A percentile compares a stretch with the other conserved stretches of the same genome.
Conservation (phyloP, 1,140 invertebrate species). For the Drosophila malerkotliana region DNA sequence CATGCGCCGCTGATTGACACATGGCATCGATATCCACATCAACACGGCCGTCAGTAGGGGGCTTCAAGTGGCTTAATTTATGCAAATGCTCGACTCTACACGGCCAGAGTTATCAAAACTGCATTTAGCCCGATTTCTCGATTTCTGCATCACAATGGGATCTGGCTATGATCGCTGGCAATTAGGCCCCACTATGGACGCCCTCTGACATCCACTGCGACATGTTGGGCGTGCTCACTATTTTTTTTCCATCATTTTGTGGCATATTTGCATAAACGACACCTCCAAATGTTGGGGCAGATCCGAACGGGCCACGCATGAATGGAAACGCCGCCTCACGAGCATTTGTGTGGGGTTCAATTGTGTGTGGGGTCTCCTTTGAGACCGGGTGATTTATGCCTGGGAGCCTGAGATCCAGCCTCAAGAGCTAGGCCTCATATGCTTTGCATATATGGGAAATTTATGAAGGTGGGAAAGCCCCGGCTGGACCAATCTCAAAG, state of each 20-base stretch:
- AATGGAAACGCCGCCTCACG: conserved; percentile 40
- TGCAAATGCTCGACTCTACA: conserved; percentile 62
- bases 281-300: conserved; percentile 62
- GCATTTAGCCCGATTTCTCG: conserved; percentile 38
- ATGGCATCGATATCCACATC: conserved; percentile 46
- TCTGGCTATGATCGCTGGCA: conserved; percentile 26
- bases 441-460: conserved; percentile 59
- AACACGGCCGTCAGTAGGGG: conserved; percentile 18
- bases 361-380: conserved; percentile 57
- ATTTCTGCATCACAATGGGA: conserved; percentile 47
- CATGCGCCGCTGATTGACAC: conserved; percentile 55
- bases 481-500: conserved; percentile 39
- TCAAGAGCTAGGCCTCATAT: conserved; percentile 23
- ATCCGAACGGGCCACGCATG: conserved; percentile 68
- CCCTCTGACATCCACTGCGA: conserved; percentile 56
- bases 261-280: conserved; percentile 76
- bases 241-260: conserved; percentile 9
- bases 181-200: conserved; percentile 51
- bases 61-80: conserved; percentile 76
- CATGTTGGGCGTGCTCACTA: conserved; percentile 61
- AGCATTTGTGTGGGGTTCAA: conserved; percentile 17
- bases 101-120: conserved; percentile 23
- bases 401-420: conserved; percentile 54
- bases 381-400: conserved; percentile 66
- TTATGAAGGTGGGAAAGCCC: conserved; percentile 70